Base-by-base conservation (phyloP, 2,113 vertebrate genomes). In the Pluvianellus socialis region DNA sequence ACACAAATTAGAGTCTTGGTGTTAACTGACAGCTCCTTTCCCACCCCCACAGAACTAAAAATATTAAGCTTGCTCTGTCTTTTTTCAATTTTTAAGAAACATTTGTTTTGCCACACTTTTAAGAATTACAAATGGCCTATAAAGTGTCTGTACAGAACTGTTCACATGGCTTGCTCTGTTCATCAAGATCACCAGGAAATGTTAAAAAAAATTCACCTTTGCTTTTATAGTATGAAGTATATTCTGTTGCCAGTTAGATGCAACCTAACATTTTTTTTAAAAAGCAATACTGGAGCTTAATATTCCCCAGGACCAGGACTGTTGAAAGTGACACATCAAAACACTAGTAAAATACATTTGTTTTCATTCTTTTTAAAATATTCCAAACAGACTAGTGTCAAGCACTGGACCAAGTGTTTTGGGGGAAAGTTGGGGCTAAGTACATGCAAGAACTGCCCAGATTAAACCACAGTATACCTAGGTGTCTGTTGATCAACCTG, bases 21-120 rank as follows among this genome's bases (percentile, higher is more conserved):
- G 70, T 65, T 94, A 95, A 96, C 65, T 96, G 94, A 94, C 92
- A 94, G 92, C 72, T 94, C 82, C 61, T 84, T 92, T 97, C 75
- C 79, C 86, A 79, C 75, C 96, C 18, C 86, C 83, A 77, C 35
- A 91, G 83, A 84, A 88, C 95, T 97, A 95, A 94, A 95, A 97
- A 96, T 94, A 93, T 79, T 75, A 83, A 86, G 82, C 85, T 55
- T 38, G 32, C 73, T 79, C 65, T 71, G 15, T 56, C 52, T 66
- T 93, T 84, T 49, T 56, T 27, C n/a, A 88, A 6, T 52, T 92
- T 87, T 90, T 75, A 74, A 92, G 87, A 90, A 94, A 33, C 32
- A 50, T 6, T 73, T 92, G 26, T 92, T 93, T 88, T 83, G 45
- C 55, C 38, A 56, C 58, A 73, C 72, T 89, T 94, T 56, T 17